phyloP scores from a whole-genome alignment of 2,888 invertebrate genomes.

The Petrolisthes cinctipes region DNA sequence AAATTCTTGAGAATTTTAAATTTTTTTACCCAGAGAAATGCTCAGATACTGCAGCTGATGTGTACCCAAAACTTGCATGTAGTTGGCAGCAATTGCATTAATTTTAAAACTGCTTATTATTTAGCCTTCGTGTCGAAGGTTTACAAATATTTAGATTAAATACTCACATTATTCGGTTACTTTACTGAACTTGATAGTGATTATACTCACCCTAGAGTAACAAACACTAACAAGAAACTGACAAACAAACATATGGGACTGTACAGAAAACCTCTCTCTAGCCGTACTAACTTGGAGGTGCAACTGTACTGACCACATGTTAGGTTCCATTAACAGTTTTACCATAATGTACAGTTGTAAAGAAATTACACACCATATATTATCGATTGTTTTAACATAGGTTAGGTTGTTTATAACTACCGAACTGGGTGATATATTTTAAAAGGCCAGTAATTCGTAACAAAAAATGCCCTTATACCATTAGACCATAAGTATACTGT shows the following conservation, averaged over 20 bases:
- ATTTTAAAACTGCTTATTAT: too few species aligned
- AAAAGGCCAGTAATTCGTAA: conserved; percentile 20
- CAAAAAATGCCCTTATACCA: conserved; percentile 19
- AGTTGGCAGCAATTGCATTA: too few species aligned
- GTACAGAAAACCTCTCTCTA: not conserved
- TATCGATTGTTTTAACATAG: too few species aligned
- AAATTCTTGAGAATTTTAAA: too few species aligned
- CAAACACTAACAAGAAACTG: not conserved
- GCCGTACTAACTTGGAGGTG: not conserved
- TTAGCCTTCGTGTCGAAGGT: too few species aligned
- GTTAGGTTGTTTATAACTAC: not conserved
- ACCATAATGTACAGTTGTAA: conserved; percentile 6
- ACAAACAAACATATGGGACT: not conserved
- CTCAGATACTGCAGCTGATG: too few species aligned
- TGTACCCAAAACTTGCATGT: too few species aligned
- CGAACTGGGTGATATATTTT: not conserved
- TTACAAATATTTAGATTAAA: too few species aligned
- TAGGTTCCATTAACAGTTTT: not conserved
- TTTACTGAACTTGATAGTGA: too few species aligned
- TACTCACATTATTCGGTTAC: too few species aligned
- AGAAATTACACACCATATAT: too few species aligned
- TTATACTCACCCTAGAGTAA: not conserved
- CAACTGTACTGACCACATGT: conserved; percentile 9
- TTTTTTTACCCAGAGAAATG: too few species aligned
- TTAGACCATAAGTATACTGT: not conserved